These are phyloP conservation scores for Papio anubis DNA, from an alignment of 2,113 vertebrate genomes.

Conservation along the genomic window DNA sequence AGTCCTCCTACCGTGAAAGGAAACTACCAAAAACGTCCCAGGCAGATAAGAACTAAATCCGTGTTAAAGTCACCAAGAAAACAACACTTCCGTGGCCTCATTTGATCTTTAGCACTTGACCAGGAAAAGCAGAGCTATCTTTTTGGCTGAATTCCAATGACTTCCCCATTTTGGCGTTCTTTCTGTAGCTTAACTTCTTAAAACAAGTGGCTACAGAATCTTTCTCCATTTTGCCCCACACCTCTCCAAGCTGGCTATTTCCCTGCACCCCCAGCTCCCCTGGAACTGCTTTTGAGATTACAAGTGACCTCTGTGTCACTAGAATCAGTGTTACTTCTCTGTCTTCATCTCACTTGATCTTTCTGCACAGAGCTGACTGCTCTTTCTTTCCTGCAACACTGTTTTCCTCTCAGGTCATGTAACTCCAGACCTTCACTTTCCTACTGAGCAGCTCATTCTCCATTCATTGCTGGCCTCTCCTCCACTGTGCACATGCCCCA, in stretches of 20 bases:
- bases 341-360: background rate
- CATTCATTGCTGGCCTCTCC: background rate
- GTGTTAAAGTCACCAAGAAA: background rate
- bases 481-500: background rate
- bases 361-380: background rate
- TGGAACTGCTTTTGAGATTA: background rate
- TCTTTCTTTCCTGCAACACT: background rate
- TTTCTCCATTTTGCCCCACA: background rate
- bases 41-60: background rate
- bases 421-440: background rate
- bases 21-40: background rate
- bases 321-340: background rate
- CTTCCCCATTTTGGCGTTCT: background rate
- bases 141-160: background rate
- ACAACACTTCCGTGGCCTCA: background rate
- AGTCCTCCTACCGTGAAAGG: background rate
- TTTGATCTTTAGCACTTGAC: background rate
- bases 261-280: background rate
- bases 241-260: background rate
- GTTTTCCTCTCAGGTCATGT: background rate
- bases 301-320: background rate
- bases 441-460: background rate
- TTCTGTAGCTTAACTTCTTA: background rate
- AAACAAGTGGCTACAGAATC: background rate
- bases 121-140: background rate